Base-by-base conservation (phyloP, 2,797 vertebrate genomes). In the Pseudomugil tenellus region DNA sequence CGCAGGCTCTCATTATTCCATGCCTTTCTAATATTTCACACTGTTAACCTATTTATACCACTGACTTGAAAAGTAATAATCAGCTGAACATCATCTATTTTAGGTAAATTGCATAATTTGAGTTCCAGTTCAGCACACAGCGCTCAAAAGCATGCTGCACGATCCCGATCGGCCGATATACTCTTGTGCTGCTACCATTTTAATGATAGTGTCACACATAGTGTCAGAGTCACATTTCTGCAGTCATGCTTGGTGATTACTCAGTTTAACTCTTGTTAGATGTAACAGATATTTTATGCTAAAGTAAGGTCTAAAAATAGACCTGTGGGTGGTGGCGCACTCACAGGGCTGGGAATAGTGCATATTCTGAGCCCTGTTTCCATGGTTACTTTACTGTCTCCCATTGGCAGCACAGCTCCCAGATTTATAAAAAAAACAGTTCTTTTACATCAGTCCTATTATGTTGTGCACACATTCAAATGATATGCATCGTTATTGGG, bases 331-430 rank as follows among this genome's bases (percentile, higher is more conserved):
- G 80, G 79, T 34, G 76, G 76, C 75, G 80, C 28, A 28, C 77
- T 75, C 25, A 63, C 84, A 56, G 56, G 59, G 77, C 84, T 81
- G 71, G 80, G 83, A 88, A 88, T 87, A 84, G 89, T 76, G 75
- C 72, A 84, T 87, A 88, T 87, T 86, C 86, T 84, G 69, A 87
- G 83, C 84, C 60, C 82, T 92, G 93, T 94, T 92, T 89, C 90
- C 88, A 92, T 92, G 90, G 92, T 90, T 90, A 94, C 88, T 76
- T 67, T 71, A 60, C 72, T 79, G 85, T 85, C 72, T 83, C 63
- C 58, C 64, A 64, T 76, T 77, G 34, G 69, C 60, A 58, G 59
- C 69, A 70, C 46, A 64, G 49, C 58, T 70, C 63, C 81, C 7
- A 84, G 76, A 84, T 52, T 31, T 6, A 31, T 80, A n/a, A n/a